Percentiles rank a stretch among this genome's conserved stretches.
These are phyloP conservation scores for Trichogramma dendrolimi DNA, from an alignment of 2,888 invertebrate species.

Conservation along the genomic window DNA sequence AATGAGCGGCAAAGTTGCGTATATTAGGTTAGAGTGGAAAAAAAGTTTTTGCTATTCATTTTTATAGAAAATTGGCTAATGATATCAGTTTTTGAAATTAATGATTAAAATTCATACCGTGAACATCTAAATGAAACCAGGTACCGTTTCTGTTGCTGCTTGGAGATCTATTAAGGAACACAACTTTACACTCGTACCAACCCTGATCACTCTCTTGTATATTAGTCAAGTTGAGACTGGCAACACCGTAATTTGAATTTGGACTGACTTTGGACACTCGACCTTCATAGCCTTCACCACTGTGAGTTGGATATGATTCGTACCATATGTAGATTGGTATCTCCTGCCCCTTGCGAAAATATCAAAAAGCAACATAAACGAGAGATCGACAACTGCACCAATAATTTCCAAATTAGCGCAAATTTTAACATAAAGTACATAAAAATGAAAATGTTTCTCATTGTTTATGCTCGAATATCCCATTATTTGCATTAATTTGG, in stretches of 20 bases:
- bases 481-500: too few species aligned
- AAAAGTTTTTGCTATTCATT: neutral
- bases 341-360: slow-evolving; percentile 77
- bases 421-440: neutral
- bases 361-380: slow-evolving; percentile 48
- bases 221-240: slow-evolving; percentile 92
- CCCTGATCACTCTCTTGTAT: slow-evolving; percentile 91
- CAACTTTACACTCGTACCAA: slow-evolving; percentile 95
- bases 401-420: slow-evolving; percentile 12
- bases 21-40: neutral
- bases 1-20: neutral
- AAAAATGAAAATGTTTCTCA: too few species aligned
- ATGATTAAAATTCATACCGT: slow-evolving; percentile 54
- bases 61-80: neutral
- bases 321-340: slow-evolving; percentile 98
- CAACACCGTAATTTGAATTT: slow-evolving; percentile 84
- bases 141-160: slow-evolving; percentile 91
- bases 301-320: slow-evolving; percentile 95
- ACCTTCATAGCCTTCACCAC: slow-evolving; percentile 90
- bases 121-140: slow-evolving; percentile 97
- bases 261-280: slow-evolving; percentile 84
- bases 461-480: too few species aligned
- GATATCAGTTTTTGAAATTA: slow-evolving; percentile 35
- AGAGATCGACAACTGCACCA: slow-evolving; percentile 23
- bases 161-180: slow-evolving; percentile 90